Conservation (phyloP, 2,113 vertebrate genomes). For the Aspiorhynchus laticeps region DNA sequence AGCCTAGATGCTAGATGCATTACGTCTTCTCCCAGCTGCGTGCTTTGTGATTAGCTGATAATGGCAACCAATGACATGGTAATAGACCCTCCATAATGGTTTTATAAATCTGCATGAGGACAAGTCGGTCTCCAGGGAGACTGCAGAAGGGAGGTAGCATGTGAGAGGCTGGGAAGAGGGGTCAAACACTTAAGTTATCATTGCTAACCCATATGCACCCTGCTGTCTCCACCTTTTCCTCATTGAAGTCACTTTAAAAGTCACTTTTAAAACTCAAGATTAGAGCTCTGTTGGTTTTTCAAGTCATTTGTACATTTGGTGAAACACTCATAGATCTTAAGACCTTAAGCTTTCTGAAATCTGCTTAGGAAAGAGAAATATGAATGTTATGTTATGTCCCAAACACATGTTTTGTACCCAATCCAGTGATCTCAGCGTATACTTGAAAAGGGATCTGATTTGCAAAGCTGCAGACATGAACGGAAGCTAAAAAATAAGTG, state of each 20-base stretch:
- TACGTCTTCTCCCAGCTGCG: background rate
- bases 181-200: conserved; percentile 9
- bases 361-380: background rate
- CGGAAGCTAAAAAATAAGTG: background rate
- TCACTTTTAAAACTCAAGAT: background rate
- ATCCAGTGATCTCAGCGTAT: background rate
- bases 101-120: conserved; percentile 28
- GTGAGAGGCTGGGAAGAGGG: background rate
- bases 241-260: background rate
- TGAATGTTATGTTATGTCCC: background rate
- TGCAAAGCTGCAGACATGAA: background rate
- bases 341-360: conserved; percentile 8
- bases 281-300: background rate
- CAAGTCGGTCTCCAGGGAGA: conserved; percentile 19
- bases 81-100: conserved; percentile 46
- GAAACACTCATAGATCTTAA: background rate
- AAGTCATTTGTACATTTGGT: background rate
- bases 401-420: background rate
- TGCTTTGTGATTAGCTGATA: conserved; percentile 37
- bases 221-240: background rate
- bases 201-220: background rate
- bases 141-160: background rate
- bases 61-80: conserved; percentile 44
- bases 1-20: conserved; percentile 8
- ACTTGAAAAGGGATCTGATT: background rate